Conservation (phyloP, 1,140 invertebrate species). For the Drosophila dunni region DNA sequence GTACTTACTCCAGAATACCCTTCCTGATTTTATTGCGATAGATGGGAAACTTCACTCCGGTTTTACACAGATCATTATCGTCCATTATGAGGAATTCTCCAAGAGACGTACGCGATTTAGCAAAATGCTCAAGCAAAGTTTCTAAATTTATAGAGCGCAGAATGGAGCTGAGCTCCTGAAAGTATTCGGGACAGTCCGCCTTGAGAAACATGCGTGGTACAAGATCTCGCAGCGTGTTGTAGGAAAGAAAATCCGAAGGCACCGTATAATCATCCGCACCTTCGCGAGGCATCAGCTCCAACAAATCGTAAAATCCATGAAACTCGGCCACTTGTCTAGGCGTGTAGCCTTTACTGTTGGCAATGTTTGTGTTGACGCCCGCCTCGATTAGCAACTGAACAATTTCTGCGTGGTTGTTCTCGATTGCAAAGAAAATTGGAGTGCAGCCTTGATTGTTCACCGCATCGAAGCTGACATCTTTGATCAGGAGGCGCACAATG, state of each 20-base stretch:
- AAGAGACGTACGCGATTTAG: slow-evolving; percentile 78
- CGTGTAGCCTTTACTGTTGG: slow-evolving; percentile 84
- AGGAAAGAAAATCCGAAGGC: slow-evolving; percentile 56
- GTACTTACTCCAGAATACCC: slow-evolving; percentile 83
- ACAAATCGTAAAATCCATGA: slow-evolving; percentile 83
- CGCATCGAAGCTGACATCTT: slow-evolving; percentile 80
- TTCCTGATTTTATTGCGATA: slow-evolving; percentile 84
- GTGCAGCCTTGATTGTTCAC: slow-evolving; percentile 85
- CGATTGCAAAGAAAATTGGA: slow-evolving; percentile 85
- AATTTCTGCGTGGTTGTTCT: slow-evolving; percentile 80
- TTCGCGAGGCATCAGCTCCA: slow-evolving; percentile 81
- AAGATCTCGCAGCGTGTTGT: slow-evolving; percentile 70
- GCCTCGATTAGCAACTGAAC: slow-evolving; percentile 84
- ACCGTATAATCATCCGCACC: slow-evolving; percentile 54
- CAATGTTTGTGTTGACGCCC: slow-evolving; percentile 72
- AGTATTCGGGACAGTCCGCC: slow-evolving; percentile 85
- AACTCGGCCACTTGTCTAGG: slow-evolving; percentile 84
- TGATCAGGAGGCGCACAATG: slow-evolving; percentile 82
- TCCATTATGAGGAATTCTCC: slow-evolving; percentile 84
- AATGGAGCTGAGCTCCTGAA: slow-evolving; percentile 83
- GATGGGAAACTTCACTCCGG: slow-evolving; percentile 84
- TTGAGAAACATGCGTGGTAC: slow-evolving; percentile 79
- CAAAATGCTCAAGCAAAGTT: slow-evolving; percentile 78
- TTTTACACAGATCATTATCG: slow-evolving; percentile 73
- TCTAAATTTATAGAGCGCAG: slow-evolving; percentile 79